Conservation (phyloP, 2,888 invertebrate species). For the Malachius bipustulatus region DNA sequence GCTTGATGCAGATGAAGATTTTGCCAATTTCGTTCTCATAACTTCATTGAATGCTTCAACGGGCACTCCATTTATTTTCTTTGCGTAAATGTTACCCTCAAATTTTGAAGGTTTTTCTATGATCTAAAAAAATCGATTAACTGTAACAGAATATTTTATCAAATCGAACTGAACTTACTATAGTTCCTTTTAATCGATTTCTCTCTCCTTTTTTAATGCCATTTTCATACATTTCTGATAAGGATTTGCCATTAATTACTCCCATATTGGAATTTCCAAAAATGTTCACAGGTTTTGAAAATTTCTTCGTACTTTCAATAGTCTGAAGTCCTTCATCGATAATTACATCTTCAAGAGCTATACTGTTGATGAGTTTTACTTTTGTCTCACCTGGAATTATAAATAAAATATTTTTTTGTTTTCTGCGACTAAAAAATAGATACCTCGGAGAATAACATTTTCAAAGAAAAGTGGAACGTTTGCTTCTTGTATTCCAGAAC, state of each 20-base stretch:
- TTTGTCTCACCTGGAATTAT: too few species aligned
- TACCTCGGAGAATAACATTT: conserved; percentile 24
- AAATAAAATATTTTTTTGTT: too few species aligned
- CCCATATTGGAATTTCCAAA: conserved; percentile 22
- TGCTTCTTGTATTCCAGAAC: conserved; percentile 23
- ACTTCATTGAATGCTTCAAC: too few species aligned
- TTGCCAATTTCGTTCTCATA: too few species aligned
- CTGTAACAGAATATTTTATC: conserved; percentile 3
- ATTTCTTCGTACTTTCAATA: conserved; percentile 27
- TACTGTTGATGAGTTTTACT: too few species aligned
- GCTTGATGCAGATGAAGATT: too few species aligned
- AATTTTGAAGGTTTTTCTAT: conserved; percentile 19
- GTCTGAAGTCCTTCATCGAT: conserved; percentile 27
- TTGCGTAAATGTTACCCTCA: conserved; percentile 24
- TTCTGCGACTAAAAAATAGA: too few species aligned
- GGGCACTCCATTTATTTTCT: conserved; percentile 30
- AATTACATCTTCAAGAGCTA: conserved; percentile 27
- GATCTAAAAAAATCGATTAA: conserved; percentile 22
- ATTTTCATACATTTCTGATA: conserved; percentile 22
- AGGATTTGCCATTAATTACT: conserved; percentile 22
- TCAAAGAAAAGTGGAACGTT: conserved; percentile 26
- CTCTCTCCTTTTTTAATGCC: conserved; percentile 19
- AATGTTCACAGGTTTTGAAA: conserved; percentile 23
- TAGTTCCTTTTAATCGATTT: conserved; percentile 18
- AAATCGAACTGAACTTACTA: conserved; percentile 20